phyloP scores from a whole-genome alignment of 2,113 vertebrate genomes.

The Macquaria ambigua region DNA sequence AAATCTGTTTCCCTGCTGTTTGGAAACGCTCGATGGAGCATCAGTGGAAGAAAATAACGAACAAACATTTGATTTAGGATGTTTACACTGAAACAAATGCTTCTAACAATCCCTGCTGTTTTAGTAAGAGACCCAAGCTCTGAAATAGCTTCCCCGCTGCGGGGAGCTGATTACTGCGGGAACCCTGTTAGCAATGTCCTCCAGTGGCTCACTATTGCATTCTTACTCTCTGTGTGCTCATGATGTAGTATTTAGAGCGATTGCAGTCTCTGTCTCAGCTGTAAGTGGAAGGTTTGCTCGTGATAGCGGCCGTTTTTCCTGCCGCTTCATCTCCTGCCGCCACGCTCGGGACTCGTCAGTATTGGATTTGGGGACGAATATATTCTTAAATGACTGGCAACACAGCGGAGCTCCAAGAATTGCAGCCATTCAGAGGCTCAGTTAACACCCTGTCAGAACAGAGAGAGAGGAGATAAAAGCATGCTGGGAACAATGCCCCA shows the following conservation, averaged over 20 bases:
- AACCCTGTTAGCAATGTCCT: slow-evolving; percentile 63
- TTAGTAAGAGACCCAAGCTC: slow-evolving; percentile 48
- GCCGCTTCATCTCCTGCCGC: background rate
- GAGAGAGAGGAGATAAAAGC: slow-evolving; percentile 65
- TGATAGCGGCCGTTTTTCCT: background rate
- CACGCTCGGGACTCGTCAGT: slow-evolving; percentile 1
- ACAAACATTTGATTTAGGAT: slow-evolving; percentile 70
- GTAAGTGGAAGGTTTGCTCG: slow-evolving; percentile 19
- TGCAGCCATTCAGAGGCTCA: slow-evolving; percentile 33
- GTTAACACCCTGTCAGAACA: slow-evolving; percentile 65
- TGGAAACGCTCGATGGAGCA: slow-evolving; percentile 41
- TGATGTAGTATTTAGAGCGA: slow-evolving; percentile 37
- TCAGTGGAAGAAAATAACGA: slow-evolving; percentile 25
- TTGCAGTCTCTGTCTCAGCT: slow-evolving; percentile 35
- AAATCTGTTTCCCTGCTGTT: slow-evolving; percentile 62
- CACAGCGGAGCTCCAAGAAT: slow-evolving; percentile 14
- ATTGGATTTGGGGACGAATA: slow-evolving; percentile 54
- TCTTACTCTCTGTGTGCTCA: slow-evolving; percentile 28
- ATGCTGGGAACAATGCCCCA: slow-evolving; percentile 60
- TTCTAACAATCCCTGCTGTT: slow-evolving; percentile 59
- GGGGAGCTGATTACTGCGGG: slow-evolving; percentile 66
- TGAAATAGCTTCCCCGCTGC: slow-evolving; percentile 52
- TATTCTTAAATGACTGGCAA: slow-evolving; percentile 54
- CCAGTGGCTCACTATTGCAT: slow-evolving; percentile 43
- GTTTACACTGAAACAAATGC: slow-evolving; percentile 71